Percentiles rank a stretch among this genome's conserved stretches.
Conservation (phyloP, 2,888 invertebrate genomes). For the Drosophila parthenogenetica region DNA sequence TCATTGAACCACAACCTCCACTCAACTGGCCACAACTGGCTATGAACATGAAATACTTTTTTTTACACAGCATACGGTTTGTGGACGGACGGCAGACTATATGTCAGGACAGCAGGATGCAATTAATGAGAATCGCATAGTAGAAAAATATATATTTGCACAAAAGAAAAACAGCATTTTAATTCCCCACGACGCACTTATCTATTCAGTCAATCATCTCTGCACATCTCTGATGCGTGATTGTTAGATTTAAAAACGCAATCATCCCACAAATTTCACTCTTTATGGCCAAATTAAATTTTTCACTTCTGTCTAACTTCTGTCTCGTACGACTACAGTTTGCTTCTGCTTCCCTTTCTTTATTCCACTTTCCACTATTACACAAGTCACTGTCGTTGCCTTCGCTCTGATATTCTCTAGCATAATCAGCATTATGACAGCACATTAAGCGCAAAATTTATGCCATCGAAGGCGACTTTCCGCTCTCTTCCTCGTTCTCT, state of each 20-base stretch:
- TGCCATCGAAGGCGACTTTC: slow-evolving; percentile 49
- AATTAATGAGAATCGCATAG: slow-evolving; percentile 25
- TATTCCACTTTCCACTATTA: not conserved
- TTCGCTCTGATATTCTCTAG: slow-evolving; percentile 11
- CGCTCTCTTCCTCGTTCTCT: slow-evolving; percentile 5
- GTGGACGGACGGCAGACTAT: not conserved
- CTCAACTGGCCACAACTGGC: slow-evolving; percentile 38
- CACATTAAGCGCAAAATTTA: slow-evolving; percentile 69
- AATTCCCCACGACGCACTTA: not conserved
- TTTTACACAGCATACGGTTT: slow-evolving; percentile 15
- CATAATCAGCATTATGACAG: slow-evolving; percentile 74
- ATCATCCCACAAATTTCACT: slow-evolving; percentile 52
- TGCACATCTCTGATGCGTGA: slow-evolving; percentile 17
- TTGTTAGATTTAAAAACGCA: slow-evolving; percentile 10
- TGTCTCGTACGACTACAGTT: slow-evolving; percentile 7
- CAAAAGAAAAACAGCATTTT: slow-evolving; percentile 21
- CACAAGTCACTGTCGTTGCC: slow-evolving; percentile 6
- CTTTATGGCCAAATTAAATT: slow-evolving; percentile 62
- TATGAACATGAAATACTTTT: not conserved
- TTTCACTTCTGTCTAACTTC: slow-evolving; percentile 40
- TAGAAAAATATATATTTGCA: slow-evolving; percentile 29
- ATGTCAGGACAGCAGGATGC: slow-evolving; percentile 26
- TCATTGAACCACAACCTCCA: slow-evolving; percentile 47
- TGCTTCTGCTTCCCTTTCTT: not conserved
- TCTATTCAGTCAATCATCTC: slow-evolving; percentile 3